Percentiles rank a stretch among this genome's conserved stretches.
phyloP scores from a whole-genome alignment of 2,113 vertebrate genomes.

The Eidolon helvum region DNA sequence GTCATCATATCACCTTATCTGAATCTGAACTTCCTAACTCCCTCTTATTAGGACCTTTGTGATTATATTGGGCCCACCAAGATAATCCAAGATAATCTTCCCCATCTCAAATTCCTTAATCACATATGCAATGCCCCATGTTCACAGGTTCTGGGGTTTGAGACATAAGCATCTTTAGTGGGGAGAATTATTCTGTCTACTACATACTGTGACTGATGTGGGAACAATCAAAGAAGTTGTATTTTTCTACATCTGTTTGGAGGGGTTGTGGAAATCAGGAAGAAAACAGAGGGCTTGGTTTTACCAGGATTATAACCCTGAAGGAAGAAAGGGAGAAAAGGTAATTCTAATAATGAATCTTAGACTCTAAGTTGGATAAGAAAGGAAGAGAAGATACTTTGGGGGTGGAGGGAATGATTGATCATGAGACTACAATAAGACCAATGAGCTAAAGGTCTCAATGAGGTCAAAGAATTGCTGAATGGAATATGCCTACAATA shows the following conservation, averaged over 20 bases:
- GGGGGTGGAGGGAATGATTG: background rate
- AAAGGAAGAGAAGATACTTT: background rate
- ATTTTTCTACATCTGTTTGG: background rate
- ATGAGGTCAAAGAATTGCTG: background rate
- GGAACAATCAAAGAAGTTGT: background rate
- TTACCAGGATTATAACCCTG: background rate
- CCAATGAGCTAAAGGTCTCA: background rate
- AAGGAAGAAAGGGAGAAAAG: background rate
- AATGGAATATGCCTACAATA: background rate
- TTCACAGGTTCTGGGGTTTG: background rate
- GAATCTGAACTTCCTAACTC: background rate
- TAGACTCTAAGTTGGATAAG: background rate
- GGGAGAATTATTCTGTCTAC: background rate
- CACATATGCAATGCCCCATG: background rate
- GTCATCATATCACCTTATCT: background rate
- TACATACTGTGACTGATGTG: background rate
- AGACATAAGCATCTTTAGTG: background rate
- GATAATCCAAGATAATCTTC: background rate
- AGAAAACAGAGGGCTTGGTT: background rate
- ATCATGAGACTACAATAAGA: background rate
- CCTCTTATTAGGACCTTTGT: background rate
- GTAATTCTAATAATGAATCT: background rate
- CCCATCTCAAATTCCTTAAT: background rate
- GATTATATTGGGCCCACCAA: background rate
- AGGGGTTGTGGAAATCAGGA: accelerated